These are phyloP conservation scores for Epinephelus awoara DNA, from an alignment of 2,797 vertebrate genomes.

Conservation along the genomic window DNA sequence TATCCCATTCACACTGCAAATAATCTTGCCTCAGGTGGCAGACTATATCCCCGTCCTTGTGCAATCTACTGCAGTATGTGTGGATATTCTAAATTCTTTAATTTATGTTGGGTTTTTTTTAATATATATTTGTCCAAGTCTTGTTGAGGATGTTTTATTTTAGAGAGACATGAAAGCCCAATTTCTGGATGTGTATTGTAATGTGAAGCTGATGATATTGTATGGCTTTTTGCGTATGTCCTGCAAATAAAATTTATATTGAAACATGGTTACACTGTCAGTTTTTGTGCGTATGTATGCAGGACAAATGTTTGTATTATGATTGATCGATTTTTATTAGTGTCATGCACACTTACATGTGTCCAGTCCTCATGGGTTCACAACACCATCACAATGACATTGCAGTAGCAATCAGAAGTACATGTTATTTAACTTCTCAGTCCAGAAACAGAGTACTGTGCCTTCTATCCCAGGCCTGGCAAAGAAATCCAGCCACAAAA, in stretches of 20 bases:
- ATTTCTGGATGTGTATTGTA: conserved; percentile 65
- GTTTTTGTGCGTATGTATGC: conserved; percentile 19
- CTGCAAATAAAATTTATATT: conserved; percentile 83
- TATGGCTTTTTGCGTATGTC: conserved; percentile 79
- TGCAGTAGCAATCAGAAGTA: too few species aligned
- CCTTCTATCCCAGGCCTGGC: too few species aligned
- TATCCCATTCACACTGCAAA: conserved; percentile 15
- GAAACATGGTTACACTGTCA: conserved; percentile 44
- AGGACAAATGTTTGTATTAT: too few species aligned
- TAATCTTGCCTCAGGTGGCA: conserved; percentile 24
- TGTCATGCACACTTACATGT: too few species aligned
- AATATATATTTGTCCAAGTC: conserved; percentile 37
- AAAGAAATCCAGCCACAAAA: too few species aligned
- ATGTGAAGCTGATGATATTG: conserved; percentile 73
- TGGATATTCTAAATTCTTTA: conserved; percentile 52
- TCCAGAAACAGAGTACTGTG: too few species aligned
- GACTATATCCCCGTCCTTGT: conserved; percentile 42
- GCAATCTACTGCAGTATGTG: conserved; percentile 68
- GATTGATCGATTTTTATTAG: too few species aligned
- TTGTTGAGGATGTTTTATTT: conserved; percentile 55
- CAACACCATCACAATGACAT: too few species aligned
- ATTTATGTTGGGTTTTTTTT: conserved; percentile 53
- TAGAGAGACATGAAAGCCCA: conserved; percentile 47
- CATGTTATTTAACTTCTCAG: too few species aligned
- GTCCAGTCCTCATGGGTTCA: too few species aligned